Evolutionary conservation across 2,113 vertebrate genomes (phyloP).

Genomic region (Bettongia penicillata): DNA sequence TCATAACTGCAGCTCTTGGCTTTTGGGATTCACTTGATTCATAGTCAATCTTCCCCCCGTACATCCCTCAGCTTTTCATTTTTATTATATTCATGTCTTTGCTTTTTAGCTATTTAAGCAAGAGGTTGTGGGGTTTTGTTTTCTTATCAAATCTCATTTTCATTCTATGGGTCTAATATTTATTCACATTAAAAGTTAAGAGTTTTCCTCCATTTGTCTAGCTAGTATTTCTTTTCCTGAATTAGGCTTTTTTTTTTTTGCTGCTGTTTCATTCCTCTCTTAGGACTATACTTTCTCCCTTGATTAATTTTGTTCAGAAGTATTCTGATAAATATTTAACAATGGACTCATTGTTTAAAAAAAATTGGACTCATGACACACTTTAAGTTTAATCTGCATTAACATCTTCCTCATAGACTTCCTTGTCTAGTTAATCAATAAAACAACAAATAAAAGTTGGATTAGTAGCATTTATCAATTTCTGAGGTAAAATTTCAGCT

Average conservation of each 20-base stretch:
- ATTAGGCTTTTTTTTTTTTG: background rate
- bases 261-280: background rate
- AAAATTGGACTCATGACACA: background rate
- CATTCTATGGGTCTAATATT: background rate
- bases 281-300: background rate
- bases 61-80: background rate
- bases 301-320: background rate
- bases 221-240: background rate
- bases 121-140: background rate
- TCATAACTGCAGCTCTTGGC: background rate
- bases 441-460: background rate
- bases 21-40: background rate
- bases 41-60: background rate
- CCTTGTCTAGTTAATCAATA: background rate
- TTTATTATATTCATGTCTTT: background rate
- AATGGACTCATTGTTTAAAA: background rate
- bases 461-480: background rate
- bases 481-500: background rate
- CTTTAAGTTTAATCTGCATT: background rate
- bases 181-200: background rate
- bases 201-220: background rate
- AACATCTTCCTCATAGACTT: background rate
- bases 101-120: background rate
- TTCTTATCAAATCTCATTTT: background rate
- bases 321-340: background rate